Evolutionary conservation across 2,888 invertebrate genomes (phyloP).

Genomic region (Xiphydria camelus): DNA sequence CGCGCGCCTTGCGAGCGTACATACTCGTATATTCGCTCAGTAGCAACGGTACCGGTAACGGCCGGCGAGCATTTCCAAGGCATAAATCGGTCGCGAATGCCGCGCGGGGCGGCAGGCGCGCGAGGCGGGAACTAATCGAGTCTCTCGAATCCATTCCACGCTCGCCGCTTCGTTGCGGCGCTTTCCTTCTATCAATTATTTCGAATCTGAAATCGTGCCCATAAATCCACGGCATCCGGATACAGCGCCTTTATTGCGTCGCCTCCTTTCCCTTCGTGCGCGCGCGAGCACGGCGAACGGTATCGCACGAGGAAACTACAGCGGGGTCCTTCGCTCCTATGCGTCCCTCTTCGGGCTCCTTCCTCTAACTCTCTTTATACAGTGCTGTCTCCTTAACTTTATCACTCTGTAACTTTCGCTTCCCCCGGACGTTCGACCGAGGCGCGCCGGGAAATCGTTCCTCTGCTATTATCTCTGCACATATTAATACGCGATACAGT

Average conservation of each 20-base stretch:
- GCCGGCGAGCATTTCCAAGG: conserved; percentile 23
- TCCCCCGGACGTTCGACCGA: too few species aligned
- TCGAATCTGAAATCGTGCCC: conserved; percentile 33
- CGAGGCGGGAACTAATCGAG: conserved; percentile 26
- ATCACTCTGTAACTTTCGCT: too few species aligned
- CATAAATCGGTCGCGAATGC: conserved; percentile 30
- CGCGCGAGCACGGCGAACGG: background rate
- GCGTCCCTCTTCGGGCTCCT: too few species aligned
- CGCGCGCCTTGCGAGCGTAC: too few species aligned
- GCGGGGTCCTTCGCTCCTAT: too few species aligned
- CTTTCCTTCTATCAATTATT: conserved; percentile 44
- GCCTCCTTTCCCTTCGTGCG: conserved; percentile 10
- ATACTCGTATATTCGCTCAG: too few species aligned
- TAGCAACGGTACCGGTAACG: conserved; percentile 15
- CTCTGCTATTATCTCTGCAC: too few species aligned
- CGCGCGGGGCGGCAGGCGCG: conserved; percentile 22
- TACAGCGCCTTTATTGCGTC: conserved; percentile 23
- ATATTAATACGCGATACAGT: too few species aligned
- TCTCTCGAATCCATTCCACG: conserved; percentile 19
- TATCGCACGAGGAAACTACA: background rate
- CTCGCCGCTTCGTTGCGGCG: conserved; percentile 19
- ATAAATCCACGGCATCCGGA: conserved; percentile 33
- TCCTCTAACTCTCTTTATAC: too few species aligned
- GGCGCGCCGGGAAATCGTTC: too few species aligned
- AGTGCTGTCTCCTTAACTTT: too few species aligned